These are phyloP conservation scores for Ictalurus furcatus DNA, from an alignment of 2,113 vertebrate genomes.

Conservation along the genomic window DNA sequence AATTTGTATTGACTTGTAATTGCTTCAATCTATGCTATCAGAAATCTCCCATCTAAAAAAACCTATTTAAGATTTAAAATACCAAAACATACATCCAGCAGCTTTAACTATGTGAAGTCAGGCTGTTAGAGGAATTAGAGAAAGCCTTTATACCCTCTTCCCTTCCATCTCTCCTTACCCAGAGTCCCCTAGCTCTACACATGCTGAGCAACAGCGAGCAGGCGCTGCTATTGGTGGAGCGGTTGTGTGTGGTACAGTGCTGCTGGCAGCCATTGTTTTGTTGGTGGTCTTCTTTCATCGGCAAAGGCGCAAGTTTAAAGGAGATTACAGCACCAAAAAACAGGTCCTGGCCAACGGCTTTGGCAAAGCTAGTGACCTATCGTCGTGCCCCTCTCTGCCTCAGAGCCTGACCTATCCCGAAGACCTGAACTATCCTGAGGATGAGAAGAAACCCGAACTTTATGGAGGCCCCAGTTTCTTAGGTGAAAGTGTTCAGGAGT, in stretches of 20 bases:
- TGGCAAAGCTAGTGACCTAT: conserved; percentile 77
- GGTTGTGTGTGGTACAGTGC: conserved; percentile 78
- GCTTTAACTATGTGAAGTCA: not conserved
- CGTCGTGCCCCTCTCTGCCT: conserved; percentile 76
- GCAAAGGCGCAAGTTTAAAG: conserved; percentile 86
- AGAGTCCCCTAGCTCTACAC: conserved; percentile 83
- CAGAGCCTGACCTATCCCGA: conserved; percentile 84
- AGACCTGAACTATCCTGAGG: conserved; percentile 72
- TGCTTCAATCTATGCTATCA: not conserved
- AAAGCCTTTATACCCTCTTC: conserved; percentile 77
- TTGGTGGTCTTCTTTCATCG: conserved; percentile 78
- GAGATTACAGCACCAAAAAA: conserved; percentile 90
- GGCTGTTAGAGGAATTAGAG: not conserved
- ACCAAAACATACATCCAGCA: not conserved
- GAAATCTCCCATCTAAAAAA: not conserved
- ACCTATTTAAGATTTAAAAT: not conserved
- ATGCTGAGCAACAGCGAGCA: conserved; percentile 67
- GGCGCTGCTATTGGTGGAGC: conserved; percentile 80
- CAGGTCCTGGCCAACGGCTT: conserved; percentile 86
- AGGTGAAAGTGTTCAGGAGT: conserved; percentile 68
- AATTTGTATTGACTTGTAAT: not conserved
- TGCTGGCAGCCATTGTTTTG: conserved; percentile 77
- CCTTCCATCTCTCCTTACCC: conserved; percentile 82
- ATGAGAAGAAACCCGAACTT: conserved; percentile 81
- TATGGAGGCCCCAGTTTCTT: conserved; percentile 71